Conservation (phyloP, 2,888 invertebrate species). For the Drosophila seclusa region DNA sequence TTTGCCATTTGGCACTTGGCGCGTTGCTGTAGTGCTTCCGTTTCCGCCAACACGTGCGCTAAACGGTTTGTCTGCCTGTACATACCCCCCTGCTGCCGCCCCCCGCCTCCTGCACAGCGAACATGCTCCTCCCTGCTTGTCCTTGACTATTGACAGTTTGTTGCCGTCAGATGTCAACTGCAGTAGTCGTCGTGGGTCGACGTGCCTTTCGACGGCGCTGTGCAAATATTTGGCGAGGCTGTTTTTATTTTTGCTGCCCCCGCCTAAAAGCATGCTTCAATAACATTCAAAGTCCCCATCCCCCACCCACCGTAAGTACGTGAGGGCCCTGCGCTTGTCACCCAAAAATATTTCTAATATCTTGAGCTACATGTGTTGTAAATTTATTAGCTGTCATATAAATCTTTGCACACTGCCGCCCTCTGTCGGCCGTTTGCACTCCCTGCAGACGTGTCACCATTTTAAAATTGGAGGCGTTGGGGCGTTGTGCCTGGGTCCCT, state of each 20-base stretch:
- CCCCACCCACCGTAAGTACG: slow-evolving; percentile 30
- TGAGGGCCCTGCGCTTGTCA: slow-evolving; percentile 57
- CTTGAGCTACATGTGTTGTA: slow-evolving; percentile 77
- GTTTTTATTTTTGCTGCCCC: slow-evolving; percentile 45
- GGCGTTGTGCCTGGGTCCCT: slow-evolving; percentile 1
- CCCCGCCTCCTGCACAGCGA: neutral
- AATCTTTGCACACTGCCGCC: slow-evolving; percentile 80
- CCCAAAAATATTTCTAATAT: slow-evolving; percentile 73
- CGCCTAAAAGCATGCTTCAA: slow-evolving; percentile 66
- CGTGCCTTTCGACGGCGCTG: slow-evolving; percentile 50
- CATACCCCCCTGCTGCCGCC: neutral
- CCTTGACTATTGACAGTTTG: slow-evolving; percentile 48
- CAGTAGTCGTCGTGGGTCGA: slow-evolving; percentile 54
- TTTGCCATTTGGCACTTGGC: slow-evolving; percentile 46
- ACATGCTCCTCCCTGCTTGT: neutral
- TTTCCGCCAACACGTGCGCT: slow-evolving; percentile 71
- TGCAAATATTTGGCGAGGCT: slow-evolving; percentile 66
- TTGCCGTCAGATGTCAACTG: slow-evolving; percentile 77
- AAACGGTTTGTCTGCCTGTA: slow-evolving; percentile 67
- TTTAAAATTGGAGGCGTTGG: slow-evolving; percentile 29
- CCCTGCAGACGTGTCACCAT: slow-evolving; percentile 49
- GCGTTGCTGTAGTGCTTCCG: slow-evolving; percentile 57
- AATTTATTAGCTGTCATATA: slow-evolving; percentile 85
- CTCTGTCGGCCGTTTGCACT: slow-evolving; percentile 45
- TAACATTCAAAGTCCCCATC: slow-evolving; percentile 57